phyloP scores from a whole-genome alignment of 2,113 vertebrate species.

The Triplophysa dalaica region DNA sequence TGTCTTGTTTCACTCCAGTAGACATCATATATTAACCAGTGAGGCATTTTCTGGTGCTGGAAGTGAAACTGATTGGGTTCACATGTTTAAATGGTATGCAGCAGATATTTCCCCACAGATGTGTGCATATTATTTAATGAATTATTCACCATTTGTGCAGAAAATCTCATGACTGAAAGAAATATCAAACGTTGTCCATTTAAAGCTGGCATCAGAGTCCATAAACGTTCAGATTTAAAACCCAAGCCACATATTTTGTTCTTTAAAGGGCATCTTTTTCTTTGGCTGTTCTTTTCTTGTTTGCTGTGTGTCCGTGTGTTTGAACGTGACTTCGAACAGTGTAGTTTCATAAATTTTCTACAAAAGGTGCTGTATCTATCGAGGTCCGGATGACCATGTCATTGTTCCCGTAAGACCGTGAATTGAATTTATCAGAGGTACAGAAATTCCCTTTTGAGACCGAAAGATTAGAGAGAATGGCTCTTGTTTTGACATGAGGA shows the following conservation, averaged over 20 bases:
- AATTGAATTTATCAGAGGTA: conserved; percentile 28
- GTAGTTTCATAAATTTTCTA: not conserved
- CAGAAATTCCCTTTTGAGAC: conserved; percentile 29
- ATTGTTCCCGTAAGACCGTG: conserved; percentile 27
- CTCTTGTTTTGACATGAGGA: conserved; percentile 18
- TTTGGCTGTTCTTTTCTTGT: not conserved
- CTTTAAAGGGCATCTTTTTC: conserved; percentile 11
- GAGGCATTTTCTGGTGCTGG: not conserved
- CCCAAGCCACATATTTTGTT: not conserved
- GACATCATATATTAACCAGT: conserved; percentile 15
- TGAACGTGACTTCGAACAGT: not conserved
- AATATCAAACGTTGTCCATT: not conserved
- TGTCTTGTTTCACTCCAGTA: conserved; percentile 18
- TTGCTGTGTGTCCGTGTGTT: not conserved
- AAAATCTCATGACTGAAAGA: not conserved
- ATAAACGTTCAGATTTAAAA: not conserved
- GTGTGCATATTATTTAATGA: not conserved
- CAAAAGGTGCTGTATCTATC: conserved; percentile 16
- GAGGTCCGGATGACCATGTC: conserved; percentile 15
- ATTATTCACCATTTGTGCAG: conserved; percentile 2
- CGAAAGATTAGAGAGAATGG: conserved; percentile 25
- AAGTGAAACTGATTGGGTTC: not conserved
- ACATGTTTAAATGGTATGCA: not conserved
- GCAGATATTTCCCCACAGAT: conserved; percentile 9
- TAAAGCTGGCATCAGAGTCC: not conserved